Evolutionary conservation across 92 coral and sea anemone species (phyloP).

Genomic region (Epizoanthus ramosus): DNA sequence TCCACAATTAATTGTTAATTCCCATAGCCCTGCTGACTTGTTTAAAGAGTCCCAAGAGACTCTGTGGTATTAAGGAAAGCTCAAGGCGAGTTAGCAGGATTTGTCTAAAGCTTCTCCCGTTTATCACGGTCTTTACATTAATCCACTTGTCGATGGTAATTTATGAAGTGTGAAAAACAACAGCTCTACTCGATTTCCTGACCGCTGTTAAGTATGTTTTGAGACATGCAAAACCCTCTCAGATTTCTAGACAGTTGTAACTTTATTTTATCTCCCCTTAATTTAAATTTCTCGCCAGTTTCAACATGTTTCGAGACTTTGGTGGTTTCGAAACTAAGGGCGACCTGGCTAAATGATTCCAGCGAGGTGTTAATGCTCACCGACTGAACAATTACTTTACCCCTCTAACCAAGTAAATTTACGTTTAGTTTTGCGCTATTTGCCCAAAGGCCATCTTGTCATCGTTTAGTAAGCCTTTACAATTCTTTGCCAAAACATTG

Average conservation of each 20-base stretch:
- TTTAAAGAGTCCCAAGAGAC: too few species aligned
- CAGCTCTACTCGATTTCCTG: conserved; percentile 3
- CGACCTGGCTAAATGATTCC: not conserved
- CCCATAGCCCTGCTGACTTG: too few species aligned
- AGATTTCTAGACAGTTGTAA: not conserved
- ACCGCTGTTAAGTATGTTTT: not conserved
- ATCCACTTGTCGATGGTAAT: conserved; percentile 2
- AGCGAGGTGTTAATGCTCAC: too few species aligned
- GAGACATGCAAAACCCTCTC: not conserved
- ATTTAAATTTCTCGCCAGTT: not conserved
- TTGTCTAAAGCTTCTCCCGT: not conserved
- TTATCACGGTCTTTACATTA: not conserved
- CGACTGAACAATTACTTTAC: conserved; percentile 3
- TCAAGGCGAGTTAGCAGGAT: too few species aligned
- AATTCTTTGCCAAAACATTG: not conserved
- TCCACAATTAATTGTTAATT: too few species aligned
- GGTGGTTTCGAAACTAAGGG: not conserved
- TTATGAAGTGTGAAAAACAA: conserved; percentile 37
- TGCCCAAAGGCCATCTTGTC: conserved; percentile 44
- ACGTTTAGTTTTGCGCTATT: conserved; percentile 4
- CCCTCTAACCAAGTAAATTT: not conserved
- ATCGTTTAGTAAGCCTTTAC: conserved; percentile 20
- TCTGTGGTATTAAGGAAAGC: too few species aligned
- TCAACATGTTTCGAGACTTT: not conserved
- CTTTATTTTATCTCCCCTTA: not conserved